phyloP scores from a whole-genome alignment of 2,113 vertebrate genomes.

The Speoplatyrhinus poulsoni region DNA sequence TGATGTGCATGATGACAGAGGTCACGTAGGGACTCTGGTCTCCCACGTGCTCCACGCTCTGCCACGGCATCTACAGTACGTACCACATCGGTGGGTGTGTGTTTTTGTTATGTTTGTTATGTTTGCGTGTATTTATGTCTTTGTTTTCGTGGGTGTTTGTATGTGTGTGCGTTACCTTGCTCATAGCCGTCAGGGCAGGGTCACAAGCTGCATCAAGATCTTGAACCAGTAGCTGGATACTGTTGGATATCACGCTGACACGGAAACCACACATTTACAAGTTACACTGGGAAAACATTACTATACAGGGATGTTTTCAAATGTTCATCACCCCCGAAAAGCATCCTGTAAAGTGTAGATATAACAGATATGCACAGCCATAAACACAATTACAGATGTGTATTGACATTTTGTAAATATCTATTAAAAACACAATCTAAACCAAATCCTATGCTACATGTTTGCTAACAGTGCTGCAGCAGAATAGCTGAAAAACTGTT shows the following conservation, averaged over 20 bases:
- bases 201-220: conserved; percentile 96
- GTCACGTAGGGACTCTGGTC: conserved; percentile 99
- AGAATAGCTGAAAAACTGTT: too few species aligned
- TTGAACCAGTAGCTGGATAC: conserved; percentile 96
- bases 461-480: too few species aligned
- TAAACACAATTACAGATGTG: too few species aligned
- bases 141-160: neutral
- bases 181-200: conserved; percentile 96
- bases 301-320: too few species aligned
- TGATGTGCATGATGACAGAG: conserved; percentile 97
- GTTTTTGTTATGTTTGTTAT: neutral
- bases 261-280: neutral
- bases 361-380: too few species aligned
- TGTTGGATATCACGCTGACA: conserved; percentile 95
- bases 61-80: conserved; percentile 92
- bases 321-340: too few species aligned
- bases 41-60: conserved; percentile 97
- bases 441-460: too few species aligned
- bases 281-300: neutral
- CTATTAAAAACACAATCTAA: too few species aligned
- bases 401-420: too few species aligned
- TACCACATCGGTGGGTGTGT: neutral
- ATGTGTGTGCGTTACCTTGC: conserved; percentile 82
- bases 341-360: too few species aligned
- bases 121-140: neutral